Base-by-base conservation (phyloP, 2,888 invertebrate genomes). In the Tipula helvola region DNA sequence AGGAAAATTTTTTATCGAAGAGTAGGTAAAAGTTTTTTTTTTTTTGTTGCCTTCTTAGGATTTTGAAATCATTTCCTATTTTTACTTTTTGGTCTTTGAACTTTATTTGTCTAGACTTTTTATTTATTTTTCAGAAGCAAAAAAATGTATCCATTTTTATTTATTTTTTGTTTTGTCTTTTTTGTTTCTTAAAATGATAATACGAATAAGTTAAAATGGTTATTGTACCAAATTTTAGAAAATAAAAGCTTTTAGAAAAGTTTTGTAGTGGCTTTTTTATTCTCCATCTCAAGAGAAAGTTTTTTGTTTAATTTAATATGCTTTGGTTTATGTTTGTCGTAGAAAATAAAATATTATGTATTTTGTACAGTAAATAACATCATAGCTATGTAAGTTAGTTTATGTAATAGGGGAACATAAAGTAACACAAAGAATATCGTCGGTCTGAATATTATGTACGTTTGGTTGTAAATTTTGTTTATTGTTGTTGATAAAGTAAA, bases 61-160 rank as follows among this genome's bases (percentile, higher is more conserved):
- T 28, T 71, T 71, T 71, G 28, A 71, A 71, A 71, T 71, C 71
- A 71, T 71, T 71, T 71, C 28, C 71, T 71, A 71, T 71, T 71
- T 28, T 71, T 71, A 71, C 71, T 18, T 71, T 71, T 71, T 71
- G 71, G 71, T 71, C 71, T 71, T 71, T 71, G 71, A 71, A 71
- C 71, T 71, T 71, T 71, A 71, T 71, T 71, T 71, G 71, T 71
- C 71, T 71, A 71, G 71, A 71, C 71, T 71, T 71, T 71, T 71
- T 71, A 71, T 71, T 71, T 71, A 71, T 71, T 71, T 71, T 71
- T 12, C 71, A 71, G 28, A 28, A 71, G 28, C 71, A 71, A 71
- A 71, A 71, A 71, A 28, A 71, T 28, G 57, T 57, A 71, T 28
- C 28, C 16, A 13, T 71, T 28, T 28, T 28, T 28, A 71, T 71